These are phyloP conservation scores for Cyprinus carpio DNA, from an alignment of 2,113 vertebrate genomes.

Conservation along the genomic window DNA sequence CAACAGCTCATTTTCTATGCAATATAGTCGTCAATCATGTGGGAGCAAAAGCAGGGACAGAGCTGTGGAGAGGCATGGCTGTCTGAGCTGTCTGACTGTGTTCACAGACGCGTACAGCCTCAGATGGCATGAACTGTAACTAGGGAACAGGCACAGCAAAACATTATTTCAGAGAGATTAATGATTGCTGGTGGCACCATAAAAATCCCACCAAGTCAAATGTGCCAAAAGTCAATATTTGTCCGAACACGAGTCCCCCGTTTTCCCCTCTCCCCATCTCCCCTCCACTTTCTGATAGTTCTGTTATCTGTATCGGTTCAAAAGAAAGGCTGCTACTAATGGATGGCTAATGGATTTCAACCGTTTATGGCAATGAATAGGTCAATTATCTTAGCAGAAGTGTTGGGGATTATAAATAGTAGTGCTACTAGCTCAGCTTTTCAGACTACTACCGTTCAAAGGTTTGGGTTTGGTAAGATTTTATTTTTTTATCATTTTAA, in stretches of 20 bases:
- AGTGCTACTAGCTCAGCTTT: not conserved
- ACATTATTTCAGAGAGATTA: constrained; percentile 58
- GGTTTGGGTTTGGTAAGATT: not conserved
- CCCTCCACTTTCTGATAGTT: constrained; percentile 19
- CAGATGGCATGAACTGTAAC: constrained; percentile 45
- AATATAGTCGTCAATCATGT: constrained; percentile 40
- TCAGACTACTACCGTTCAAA: not conserved
- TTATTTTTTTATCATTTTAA: not conserved
- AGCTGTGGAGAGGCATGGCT: constrained; percentile 34
- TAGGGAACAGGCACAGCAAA: constrained; percentile 38
- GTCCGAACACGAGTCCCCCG: constrained; percentile 9
- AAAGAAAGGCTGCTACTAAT: not conserved
- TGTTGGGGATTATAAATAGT: not conserved
- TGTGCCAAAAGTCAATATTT: constrained; percentile 59
- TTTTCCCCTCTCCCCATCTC: not conserved
- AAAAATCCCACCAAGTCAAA: constrained; percentile 48
- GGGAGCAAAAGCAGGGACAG: constrained; percentile 37
- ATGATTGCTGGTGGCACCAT: constrained; percentile 61
- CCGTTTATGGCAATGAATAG: not conserved
- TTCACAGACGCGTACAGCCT: constrained; percentile 45
- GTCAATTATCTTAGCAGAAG: not conserved
- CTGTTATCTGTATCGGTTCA: not conserved
- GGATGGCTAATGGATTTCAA: not conserved
- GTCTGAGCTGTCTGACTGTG: constrained; percentile 32
- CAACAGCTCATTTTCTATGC: constrained; percentile 33